Percentiles rank a stretch among this genome's conserved stretches.
Evolutionary conservation across 2,797 vertebrate genomes (phyloP).

Genomic region (Antennarius maculatus): DNA sequence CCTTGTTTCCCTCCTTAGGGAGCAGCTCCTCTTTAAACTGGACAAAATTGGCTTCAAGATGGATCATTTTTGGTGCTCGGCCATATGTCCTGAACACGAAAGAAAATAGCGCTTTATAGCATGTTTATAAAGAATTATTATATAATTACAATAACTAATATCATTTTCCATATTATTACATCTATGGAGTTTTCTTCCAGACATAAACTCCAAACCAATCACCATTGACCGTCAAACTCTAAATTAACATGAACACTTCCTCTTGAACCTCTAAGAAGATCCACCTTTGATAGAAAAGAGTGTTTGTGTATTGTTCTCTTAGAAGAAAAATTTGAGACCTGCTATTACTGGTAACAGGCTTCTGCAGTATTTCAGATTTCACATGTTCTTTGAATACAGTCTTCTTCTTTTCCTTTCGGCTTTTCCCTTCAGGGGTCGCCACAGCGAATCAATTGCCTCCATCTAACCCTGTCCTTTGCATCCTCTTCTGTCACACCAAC

Average conservation of each 20-base stretch:
- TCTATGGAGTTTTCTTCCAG: not conserved
- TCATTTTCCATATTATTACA: not conserved
- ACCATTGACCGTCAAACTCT: not conserved
- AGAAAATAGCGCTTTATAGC: constrained; percentile 2
- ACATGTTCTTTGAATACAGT: too few species aligned
- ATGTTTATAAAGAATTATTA: not conserved
- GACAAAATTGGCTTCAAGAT: constrained; percentile 98
- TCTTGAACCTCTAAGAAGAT: not conserved
- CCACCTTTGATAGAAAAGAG: not conserved
- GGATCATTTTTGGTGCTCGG: constrained; percentile 98
- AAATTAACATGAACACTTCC: not conserved
- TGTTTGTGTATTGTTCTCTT: too few species aligned
- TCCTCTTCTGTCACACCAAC: too few species aligned
- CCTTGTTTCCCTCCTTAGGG: constrained; percentile 96
- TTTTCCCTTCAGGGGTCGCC: too few species aligned
- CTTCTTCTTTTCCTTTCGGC: too few species aligned
- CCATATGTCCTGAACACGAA: constrained; percentile 89
- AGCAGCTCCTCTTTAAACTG: constrained; percentile 98
- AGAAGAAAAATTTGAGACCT: too few species aligned
- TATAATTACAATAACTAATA: not conserved
- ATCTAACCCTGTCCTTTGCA: too few species aligned
- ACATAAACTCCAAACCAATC: not conserved
- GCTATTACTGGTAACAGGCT: not conserved
- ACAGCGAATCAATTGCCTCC: too few species aligned
- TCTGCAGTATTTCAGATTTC: not conserved